Conservation (phyloP, 2,113 vertebrate genomes). For the Aythya baeri region DNA sequence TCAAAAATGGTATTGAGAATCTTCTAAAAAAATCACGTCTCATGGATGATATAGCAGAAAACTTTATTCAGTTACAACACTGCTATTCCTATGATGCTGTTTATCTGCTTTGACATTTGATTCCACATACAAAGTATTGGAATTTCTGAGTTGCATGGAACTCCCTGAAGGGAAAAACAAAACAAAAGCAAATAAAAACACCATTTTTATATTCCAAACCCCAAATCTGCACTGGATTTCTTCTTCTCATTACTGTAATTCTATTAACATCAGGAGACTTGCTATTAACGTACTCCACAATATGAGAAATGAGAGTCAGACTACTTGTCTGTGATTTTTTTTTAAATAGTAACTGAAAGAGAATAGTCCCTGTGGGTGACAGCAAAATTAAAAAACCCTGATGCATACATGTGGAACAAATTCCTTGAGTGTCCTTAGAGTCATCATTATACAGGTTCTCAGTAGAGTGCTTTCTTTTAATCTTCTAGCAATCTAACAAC, state of each 20-base stretch:
- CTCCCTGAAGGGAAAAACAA: not conserved
- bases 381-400: constrained; percentile 54
- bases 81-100: not conserved
- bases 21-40: not conserved
- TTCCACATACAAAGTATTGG: not conserved
- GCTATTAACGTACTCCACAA: not conserved
- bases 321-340: not conserved
- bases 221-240: not conserved
- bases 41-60: not conserved
- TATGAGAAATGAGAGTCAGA: not conserved
- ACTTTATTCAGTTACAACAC: not conserved
- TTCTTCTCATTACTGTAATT: not conserved
- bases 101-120: not conserved
- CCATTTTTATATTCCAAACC: not conserved
- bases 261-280: not conserved
- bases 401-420: constrained; percentile 40
- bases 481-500: constrained; percentile 31
- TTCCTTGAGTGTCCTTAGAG: constrained; percentile 29
- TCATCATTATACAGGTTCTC: constrained; percentile 38
- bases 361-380: constrained; percentile 22
- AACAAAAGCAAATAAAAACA: not conserved
- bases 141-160: not conserved
- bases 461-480: not conserved
- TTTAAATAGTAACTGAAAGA: not conserved
- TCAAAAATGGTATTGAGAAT: not conserved